A percentile compares a stretch with the other conserved stretches of the same genome.
Conservation (phyloP, 2,888 invertebrate species). For the Volucella zonaria region DNA sequence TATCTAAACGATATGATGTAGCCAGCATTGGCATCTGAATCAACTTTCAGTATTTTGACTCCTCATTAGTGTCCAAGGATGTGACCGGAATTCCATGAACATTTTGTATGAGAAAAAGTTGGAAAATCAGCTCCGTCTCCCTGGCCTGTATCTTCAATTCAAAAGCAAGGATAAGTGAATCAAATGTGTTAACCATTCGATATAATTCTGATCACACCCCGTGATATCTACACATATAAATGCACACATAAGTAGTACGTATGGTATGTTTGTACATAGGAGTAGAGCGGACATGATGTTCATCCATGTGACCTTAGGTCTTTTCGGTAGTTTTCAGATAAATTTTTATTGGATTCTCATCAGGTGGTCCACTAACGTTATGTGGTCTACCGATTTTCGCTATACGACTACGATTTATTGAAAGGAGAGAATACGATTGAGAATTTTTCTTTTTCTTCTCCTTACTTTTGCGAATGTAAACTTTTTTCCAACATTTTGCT, state of each 20-base stretch:
- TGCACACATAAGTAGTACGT: background rate
- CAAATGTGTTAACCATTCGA: constrained; percentile 70
- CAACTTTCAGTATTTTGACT: constrained; percentile 70
- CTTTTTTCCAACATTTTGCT: constrained; percentile 60
- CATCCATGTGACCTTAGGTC: constrained; percentile 56
- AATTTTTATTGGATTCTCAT: constrained; percentile 70
- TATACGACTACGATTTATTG: constrained; percentile 54
- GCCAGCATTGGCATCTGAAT: constrained; percentile 53
- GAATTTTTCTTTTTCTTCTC: too few relatives aligned
- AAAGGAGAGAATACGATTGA: constrained; percentile 5
- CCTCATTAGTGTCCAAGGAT: constrained; percentile 71
- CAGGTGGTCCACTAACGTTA: constrained; percentile 65
- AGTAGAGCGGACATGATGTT: background rate
- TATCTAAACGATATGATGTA: constrained; percentile 53
- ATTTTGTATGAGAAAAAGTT: constrained; percentile 45
- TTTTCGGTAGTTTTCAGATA: constrained; percentile 65
- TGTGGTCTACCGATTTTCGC: constrained; percentile 39
- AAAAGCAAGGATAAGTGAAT: constrained; percentile 64
- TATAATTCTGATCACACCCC: constrained; percentile 71
- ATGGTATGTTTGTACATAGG: too few relatives aligned
- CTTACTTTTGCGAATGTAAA: constrained; percentile 43
- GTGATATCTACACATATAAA: constrained; percentile 27
- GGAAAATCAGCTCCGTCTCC: constrained; percentile 55
- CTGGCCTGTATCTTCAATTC: constrained; percentile 20
- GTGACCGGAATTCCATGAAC: constrained; percentile 69